Base-by-base conservation (phyloP, 2,797 vertebrate species). In the Amniataba percoides region DNA sequence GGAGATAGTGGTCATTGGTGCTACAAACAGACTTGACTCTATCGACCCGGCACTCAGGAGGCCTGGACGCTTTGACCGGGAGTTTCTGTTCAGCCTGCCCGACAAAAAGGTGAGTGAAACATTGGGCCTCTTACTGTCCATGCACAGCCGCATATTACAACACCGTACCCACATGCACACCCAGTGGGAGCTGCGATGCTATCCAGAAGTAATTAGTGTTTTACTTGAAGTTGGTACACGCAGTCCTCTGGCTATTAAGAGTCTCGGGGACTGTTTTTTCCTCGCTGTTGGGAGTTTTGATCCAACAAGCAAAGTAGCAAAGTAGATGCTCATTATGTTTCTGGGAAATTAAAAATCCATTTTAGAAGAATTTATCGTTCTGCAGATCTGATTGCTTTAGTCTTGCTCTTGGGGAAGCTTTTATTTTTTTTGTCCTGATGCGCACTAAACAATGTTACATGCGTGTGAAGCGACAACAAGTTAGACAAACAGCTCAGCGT, bases 11-110 rank as follows among this genome's bases (percentile, higher is more conserved):
- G 97, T 99, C 93, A 99, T 99, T 82, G 98, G 98, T 98, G 98
- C 98, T 98, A 99, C 98, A 94, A 99, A 99, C 94, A 98, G 98
- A 96, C 97, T 99, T 95, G 98, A 99, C 95, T 98, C 98, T 95
- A 99, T 99, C 94, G 98, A 99, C 95, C 98, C 98, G 25, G 98
- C 98, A 92, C 98, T 99, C 96, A 98, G 98, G 97, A 98, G 98
- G 96, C 98, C 98, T 86, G 98, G 98, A 89, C 98, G 98, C 80
- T 99, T 99, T 82, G 98, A 99, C 95, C 97, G 98, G 96, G 98
- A 99, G 93, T 99, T 99, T 95, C 96, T 99, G 94, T 99, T 99
- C 95, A 97, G 96, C 93, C 93, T 99, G 93, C 98, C 98, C 69
- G 98, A 97, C 95, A 97, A 97, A 94, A 97, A 97, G 96, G 98